Percentiles rank a stretch among this genome's conserved stretches.
These are phyloP conservation scores for Albula goreensis DNA, from an alignment of 2,113 vertebrate genomes.

Conservation along the genomic window DNA sequence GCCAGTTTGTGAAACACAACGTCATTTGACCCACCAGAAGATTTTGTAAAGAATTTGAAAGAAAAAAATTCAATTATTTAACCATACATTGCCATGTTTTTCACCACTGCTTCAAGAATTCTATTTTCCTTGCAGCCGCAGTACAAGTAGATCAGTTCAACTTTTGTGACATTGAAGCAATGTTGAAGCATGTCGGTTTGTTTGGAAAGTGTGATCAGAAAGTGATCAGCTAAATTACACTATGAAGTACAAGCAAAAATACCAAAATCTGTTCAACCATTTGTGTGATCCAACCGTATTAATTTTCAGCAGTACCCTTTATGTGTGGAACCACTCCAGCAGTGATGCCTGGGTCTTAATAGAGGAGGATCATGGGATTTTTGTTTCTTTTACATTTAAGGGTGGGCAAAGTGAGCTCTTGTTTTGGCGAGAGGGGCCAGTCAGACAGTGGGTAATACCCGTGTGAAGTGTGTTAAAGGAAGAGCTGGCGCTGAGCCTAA, in stretches of 20 bases:
- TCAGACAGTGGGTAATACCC: constrained; percentile 18
- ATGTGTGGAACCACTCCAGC: neutral
- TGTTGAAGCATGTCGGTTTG: no score
- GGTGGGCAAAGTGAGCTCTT: neutral
- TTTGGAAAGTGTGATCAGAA: no score
- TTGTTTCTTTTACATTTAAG: neutral
- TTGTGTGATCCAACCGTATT: neutral
- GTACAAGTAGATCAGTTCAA: no score
- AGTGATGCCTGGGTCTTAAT: neutral
- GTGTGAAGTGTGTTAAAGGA: constrained; percentile 14
- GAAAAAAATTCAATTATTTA: no score
- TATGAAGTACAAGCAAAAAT: neutral
- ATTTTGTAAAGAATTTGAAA: no score
- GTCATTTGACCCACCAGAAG: no score
- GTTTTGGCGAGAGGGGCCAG: neutral
- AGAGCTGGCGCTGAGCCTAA: neutral
- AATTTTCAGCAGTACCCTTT: neutral
- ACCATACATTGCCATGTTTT: no score
- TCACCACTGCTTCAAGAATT: no score
- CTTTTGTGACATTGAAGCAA: no score
- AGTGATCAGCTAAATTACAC: no score
- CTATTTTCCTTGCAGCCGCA: no score
- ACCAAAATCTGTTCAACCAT: neutral
- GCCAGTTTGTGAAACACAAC: neutral
- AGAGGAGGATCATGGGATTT: neutral